These are phyloP conservation scores for Cantharis lateralis DNA, from an alignment of 2,888 invertebrate genomes.

Conservation along the genomic window DNA sequence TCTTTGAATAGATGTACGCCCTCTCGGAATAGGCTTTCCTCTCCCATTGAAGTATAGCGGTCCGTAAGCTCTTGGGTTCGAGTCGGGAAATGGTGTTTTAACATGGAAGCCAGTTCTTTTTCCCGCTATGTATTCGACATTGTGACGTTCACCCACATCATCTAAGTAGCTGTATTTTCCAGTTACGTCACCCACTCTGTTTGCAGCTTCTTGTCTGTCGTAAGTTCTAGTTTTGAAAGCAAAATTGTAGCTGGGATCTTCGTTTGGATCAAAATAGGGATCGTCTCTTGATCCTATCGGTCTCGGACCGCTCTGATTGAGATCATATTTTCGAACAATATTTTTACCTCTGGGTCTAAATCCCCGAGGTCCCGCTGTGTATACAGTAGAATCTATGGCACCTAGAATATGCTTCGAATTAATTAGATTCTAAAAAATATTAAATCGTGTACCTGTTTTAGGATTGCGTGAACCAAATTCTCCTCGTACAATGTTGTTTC, in stretches of 20 bases:
- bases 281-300: conserved; percentile 70
- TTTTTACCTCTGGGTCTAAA: conserved; percentile 79
- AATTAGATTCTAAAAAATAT: not conserved
- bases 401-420: conserved; percentile 44
- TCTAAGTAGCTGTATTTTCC: conserved; percentile 75
- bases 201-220: conserved; percentile 65
- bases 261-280: conserved; percentile 75
- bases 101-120: conserved; percentile 78
- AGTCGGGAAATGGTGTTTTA: conserved; percentile 70
- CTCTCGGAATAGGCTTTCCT: conserved; percentile 67
- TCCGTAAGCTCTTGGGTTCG: conserved; percentile 66
- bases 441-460: conserved; percentile 57
- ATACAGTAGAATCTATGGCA: conserved; percentile 70
- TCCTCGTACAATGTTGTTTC: conserved; percentile 69
- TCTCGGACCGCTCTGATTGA: conserved; percentile 68
- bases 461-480: conserved; percentile 76
- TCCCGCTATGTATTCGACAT: conserved; percentile 77
- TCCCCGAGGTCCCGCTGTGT: conserved; percentile 78
- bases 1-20: conserved; percentile 72
- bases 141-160: conserved; percentile 76
- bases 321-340: conserved; percentile 71
- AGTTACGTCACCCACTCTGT: conserved; percentile 52
- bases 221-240: conserved; percentile 70
- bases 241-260: conserved; percentile 77
- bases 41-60: conserved; percentile 68